Base-by-base conservation (phyloP, 2,888 invertebrate species). In the Craniophora ligustri region DNA sequence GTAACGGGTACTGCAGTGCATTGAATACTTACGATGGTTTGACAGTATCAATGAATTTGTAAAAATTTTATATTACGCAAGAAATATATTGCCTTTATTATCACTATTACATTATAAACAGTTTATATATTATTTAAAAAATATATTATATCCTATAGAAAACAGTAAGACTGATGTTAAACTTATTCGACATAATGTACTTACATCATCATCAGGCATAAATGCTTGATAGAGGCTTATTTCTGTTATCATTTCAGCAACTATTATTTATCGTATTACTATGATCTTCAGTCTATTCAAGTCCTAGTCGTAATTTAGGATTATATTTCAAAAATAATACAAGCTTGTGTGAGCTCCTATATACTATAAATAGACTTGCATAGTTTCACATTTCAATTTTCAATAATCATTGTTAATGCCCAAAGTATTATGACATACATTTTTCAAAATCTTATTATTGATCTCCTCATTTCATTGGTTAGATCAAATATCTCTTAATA, bases 171-270 rank as follows among this genome's bases (percentile, higher is more conserved):
- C 5, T 19, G 19, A 31, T 41, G 36, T n/a, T 3, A 18, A 19
- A 14, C 19, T 23, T n/a, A n/a, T n/a, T n/a, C 23, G 19, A 4
- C 42, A 34, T 21, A 46, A 50, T 34, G 47, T 38, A 31, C 26
- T 30, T 44, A 48, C 32, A 72, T 72, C 72, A 63, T 63, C 67
- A 18, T 31, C 13, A 39, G 35, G 61, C 61, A 61, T 61, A 39
- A 31, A 61, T 61, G 48, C 56, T 32, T n/a, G 21, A 38, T 31
- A 51, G 35, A 45, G 23, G 8, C 18, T 58, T 14, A 41, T 56
- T 45, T 46, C 28, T 48, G 21, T 7, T 19, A 47, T 5, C 44
- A 45, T 26, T 31, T 58, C n/a, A 36, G 40, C 34, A n/a, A 35
- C 19, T 38, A 26, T 6, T 14, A 10, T 21, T 10, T n/a, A 10